These are phyloP conservation scores for Zosterops japonicus DNA, from an alignment of 2,113 vertebrate species.

Conservation along the genomic window DNA sequence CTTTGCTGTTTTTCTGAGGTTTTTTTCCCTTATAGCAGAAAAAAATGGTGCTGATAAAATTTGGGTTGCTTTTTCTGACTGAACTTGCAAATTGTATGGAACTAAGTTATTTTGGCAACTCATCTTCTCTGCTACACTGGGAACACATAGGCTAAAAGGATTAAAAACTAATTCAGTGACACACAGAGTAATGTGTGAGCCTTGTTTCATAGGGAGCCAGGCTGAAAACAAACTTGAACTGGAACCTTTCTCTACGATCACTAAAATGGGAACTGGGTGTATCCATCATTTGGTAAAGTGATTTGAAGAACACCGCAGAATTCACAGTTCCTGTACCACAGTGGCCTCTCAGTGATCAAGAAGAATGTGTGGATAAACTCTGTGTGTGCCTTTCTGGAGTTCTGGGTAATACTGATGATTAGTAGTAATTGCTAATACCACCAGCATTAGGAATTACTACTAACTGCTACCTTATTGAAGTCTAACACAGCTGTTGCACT, in stretches of 20 bases:
- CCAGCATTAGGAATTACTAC: neutral
- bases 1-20: neutral
- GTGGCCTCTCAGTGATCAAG: neutral
- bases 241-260: neutral
- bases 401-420: neutral
- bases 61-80: neutral
- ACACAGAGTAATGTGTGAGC: neutral
- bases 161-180: neutral
- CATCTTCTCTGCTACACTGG: neutral
- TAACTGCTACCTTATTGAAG: neutral
- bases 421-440: neutral
- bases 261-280: neutral
- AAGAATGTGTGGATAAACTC: neutral
- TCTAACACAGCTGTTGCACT: too few relatives aligned
- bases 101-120: neutral
- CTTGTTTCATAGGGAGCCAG: neutral
- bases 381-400: neutral
- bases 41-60: neutral
- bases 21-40: neutral
- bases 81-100: neutral
- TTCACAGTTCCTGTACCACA: neutral
- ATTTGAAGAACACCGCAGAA: neutral
- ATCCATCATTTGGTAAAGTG: neutral
- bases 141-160: neutral
- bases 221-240: neutral